Conservation (phyloP, 2,888 invertebrate species). For the Candidula unifasciata region DNA sequence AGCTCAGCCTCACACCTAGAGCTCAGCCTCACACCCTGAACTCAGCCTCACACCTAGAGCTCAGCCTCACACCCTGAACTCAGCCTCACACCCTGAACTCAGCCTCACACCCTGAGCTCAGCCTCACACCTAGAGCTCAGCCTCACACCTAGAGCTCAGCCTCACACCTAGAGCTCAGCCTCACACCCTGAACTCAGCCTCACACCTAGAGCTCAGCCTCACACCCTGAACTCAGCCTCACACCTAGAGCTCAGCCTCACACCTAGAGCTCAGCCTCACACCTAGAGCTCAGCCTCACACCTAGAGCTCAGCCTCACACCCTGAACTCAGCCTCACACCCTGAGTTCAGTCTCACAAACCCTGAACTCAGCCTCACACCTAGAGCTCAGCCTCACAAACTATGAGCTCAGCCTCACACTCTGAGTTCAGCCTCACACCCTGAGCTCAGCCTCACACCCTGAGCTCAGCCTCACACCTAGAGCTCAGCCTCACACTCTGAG, state of each 20-base stretch:
- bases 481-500: not conserved
- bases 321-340: constrained; percentile 46
- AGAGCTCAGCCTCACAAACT: not conserved
- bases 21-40: constrained; percentile 53
- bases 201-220: not conserved
- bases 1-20: not conserved
- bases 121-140: not conserved
- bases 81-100: not conserved
- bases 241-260: constrained; percentile 57
- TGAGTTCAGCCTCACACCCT: not conserved
- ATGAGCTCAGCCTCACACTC: not conserved
- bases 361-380: too few relatives aligned
- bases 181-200: not conserved
- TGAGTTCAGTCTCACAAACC: constrained; percentile 57
- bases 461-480: not conserved
- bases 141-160: constrained; percentile 58
- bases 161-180: constrained; percentile 33
- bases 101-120: not conserved
- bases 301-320: not conserved
- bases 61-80: not conserved
- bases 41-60: too few relatives aligned
- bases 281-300: not conserved
- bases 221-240: constrained; percentile 30
- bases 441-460: not conserved
- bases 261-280: not conserved